Base-by-base conservation (phyloP, 2,888 invertebrate species). In the Aphodius granarius region DNA sequence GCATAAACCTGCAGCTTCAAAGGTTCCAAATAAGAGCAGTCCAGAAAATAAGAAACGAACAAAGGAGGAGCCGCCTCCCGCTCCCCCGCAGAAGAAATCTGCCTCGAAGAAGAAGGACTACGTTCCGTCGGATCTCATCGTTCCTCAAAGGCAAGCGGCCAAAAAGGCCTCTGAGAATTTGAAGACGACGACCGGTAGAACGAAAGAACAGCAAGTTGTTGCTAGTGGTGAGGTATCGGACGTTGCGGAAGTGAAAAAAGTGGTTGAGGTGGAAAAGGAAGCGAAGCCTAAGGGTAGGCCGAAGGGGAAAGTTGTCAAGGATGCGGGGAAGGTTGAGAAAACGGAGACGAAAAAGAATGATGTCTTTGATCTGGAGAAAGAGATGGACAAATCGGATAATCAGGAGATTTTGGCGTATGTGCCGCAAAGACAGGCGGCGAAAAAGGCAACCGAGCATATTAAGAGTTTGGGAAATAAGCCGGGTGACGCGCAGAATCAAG, bases 131-230 rank as follows among this genome's bases (percentile, higher is more conserved):
- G 94, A 95, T 87, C 89, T 96, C 73, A 95, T 96, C 79, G 96
- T 96, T 65, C 96, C 96, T 1, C 96, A 96, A 85, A 89, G 96
- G 73, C 95, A 96, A 87, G 96, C 96, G 22, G 96, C 96, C 21
- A 96, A 96, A 85, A 96, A 96, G 84, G 96, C 96, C 0, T 94
- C 95, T 0, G 96, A 96, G 86, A 96, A 94, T 83, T 93, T 96
- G 91, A 93, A 91, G 77, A 92, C 91, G 18, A 93, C 91, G 70
- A 88, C 87, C 4, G 86, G 88, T 64, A 83, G 85, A 81, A 75
- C 79, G 1, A 86, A 87, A 81, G 87, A 88, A 76, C 81, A 84
- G 79, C 75, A n/a, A 43, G 43, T 43, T 43, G 43, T 43, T 13
- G 43, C 13, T 43, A 43, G 43, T 43, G 13, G 4, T 43, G 13